Conservation (phyloP, 2,797 vertebrate species). For the Huso huso region DNA sequence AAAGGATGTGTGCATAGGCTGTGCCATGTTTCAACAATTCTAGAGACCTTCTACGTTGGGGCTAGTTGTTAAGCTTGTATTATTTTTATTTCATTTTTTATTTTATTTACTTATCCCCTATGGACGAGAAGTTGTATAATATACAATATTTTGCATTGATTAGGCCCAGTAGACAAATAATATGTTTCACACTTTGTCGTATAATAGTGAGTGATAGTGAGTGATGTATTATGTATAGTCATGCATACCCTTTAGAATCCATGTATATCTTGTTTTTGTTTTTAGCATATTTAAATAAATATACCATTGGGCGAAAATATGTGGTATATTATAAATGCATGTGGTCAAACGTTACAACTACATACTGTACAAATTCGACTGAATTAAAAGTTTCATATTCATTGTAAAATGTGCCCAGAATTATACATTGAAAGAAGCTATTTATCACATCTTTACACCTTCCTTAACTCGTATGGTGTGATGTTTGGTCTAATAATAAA, state of each 20-base stretch:
- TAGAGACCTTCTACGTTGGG: too few species aligned
- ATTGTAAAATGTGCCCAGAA: conserved; percentile 61
- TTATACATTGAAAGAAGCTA: conserved; percentile 72
- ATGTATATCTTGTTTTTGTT: conserved; percentile 72
- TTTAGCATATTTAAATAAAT: conserved; percentile 27
- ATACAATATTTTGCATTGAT: too few species aligned
- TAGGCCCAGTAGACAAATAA: too few species aligned
- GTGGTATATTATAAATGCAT: conserved; percentile 30
- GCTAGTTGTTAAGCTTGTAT: too few species aligned
- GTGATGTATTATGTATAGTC: too few species aligned
- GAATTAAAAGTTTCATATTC: conserved; percentile 49
- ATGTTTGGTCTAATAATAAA: conserved; percentile 74
- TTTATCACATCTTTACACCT: conserved; percentile 79
- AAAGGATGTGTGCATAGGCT: too few species aligned
- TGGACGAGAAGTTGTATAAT: too few species aligned
- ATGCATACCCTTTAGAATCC: conserved; percentile 72
- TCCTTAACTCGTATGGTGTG: conserved; percentile 66
- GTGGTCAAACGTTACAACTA: conserved; percentile 26
- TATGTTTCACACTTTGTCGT: too few species aligned
- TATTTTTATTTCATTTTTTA: too few species aligned
- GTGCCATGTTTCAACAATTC: too few species aligned
- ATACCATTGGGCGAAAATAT: conserved; percentile 28
- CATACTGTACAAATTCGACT: conserved; percentile 8
- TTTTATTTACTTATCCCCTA: too few species aligned
- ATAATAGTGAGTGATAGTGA: too few species aligned